These are phyloP conservation scores for Ganaspis brasiliensis DNA, from an alignment of 2,888 invertebrate genomes.

Conservation along the genomic window DNA sequence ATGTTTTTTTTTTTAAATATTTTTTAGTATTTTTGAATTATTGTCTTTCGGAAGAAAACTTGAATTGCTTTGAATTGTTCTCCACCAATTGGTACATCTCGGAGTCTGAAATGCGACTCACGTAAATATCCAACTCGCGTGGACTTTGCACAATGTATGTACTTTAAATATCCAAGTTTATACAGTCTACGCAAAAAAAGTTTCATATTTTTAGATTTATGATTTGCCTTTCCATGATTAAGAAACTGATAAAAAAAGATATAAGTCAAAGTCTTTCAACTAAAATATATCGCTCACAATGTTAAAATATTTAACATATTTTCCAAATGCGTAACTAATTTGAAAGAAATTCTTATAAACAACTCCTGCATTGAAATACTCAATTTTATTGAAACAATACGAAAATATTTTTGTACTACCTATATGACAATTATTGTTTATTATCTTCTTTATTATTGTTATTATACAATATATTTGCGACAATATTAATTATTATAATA, in stretches of 20 bases:
- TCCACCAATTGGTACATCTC: slow-evolving; percentile 9
- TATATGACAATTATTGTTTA: too few relatives aligned
- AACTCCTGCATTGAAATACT: too few relatives aligned
- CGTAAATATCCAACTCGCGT: slow-evolving; percentile 22
- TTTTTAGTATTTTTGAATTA: too few relatives aligned
- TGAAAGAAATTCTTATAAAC: too few relatives aligned
- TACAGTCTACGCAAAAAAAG: slow-evolving; percentile 21
- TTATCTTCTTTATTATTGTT: too few relatives aligned
- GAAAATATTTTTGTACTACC: too few relatives aligned
- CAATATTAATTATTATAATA: too few relatives aligned
- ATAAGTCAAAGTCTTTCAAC: neutral
- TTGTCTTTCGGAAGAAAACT: neutral
- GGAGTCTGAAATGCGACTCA: slow-evolving; percentile 31
- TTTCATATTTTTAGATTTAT: slow-evolving; percentile 16
- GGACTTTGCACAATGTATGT: slow-evolving; percentile 21
- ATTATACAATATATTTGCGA: too few relatives aligned
- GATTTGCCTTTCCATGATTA: neutral
- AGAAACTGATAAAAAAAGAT: neutral
- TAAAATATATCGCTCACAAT: too few relatives aligned
- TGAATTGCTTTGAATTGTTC: slow-evolving; percentile 3
- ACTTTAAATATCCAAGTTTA: slow-evolving; percentile 25
- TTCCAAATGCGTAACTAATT: too few relatives aligned
- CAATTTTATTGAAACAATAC: too few relatives aligned
- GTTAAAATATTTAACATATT: too few relatives aligned
- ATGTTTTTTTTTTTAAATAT: neutral